A percentile compares a stretch with the other conserved stretches of the same genome.
These are phyloP conservation scores for Oreochromis niloticus DNA, from an alignment of 2,113 vertebrate species.

Conservation along the genomic window DNA sequence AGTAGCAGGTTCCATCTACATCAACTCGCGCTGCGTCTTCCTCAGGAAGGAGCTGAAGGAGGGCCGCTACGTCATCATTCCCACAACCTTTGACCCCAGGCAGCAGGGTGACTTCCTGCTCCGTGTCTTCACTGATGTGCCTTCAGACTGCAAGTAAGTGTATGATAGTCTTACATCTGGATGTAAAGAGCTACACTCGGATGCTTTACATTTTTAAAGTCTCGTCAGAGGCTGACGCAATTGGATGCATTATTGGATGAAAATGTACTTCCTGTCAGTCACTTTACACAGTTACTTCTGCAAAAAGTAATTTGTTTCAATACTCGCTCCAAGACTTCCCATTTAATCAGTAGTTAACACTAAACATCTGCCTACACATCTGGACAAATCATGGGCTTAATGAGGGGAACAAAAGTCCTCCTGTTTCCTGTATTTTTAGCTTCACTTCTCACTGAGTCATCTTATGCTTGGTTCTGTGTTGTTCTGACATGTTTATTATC, in stretches of 20 bases:
- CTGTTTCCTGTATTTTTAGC: neutral
- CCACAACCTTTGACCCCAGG: constrained; percentile 88
- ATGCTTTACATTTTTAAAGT: neutral
- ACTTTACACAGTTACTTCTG: neutral
- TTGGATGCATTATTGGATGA: neutral
- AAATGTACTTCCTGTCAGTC: neutral
- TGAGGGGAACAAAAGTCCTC: neutral
- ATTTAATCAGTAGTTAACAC: neutral
- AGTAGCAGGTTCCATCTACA: constrained; percentile 90
- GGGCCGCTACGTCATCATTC: constrained; percentile 93
- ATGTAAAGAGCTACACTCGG: neutral
- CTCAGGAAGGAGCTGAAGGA: constrained; percentile 87
- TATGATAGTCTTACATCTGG: fast-evolving
- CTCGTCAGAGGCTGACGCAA: neutral
- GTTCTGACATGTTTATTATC: neutral
- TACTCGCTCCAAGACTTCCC: fast-evolving
- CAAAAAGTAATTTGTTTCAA: neutral
- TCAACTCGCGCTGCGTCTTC: constrained; percentile 95
- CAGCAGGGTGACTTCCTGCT: constrained; percentile 87
- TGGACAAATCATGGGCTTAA: neutral
- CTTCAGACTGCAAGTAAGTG: constrained; percentile 88
- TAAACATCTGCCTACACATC: neutral
- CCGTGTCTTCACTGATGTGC: constrained; percentile 91
- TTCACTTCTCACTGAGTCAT: neutral
- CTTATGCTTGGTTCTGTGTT: neutral